Evolutionary conservation across 2,113 vertebrate genomes (phyloP).

Genomic region (Myocastor coypus): DNA sequence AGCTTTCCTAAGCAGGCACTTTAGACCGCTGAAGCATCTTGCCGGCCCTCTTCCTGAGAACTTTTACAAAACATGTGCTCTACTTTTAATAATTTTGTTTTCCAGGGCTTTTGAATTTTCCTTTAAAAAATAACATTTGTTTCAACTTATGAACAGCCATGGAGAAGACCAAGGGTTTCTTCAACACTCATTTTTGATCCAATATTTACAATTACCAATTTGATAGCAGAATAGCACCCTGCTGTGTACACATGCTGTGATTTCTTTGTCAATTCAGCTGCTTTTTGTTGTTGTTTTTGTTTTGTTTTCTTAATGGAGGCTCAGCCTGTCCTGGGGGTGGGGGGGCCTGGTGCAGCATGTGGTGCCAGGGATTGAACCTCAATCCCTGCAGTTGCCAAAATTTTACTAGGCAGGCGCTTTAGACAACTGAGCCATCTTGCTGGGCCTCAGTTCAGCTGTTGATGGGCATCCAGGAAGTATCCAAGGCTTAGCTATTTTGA

Average conservation of each 20-base stretch:
- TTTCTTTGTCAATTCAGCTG: not conserved
- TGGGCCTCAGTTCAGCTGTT: not conserved
- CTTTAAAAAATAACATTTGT: not conserved
- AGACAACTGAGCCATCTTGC: too few species aligned
- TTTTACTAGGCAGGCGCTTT: too few species aligned
- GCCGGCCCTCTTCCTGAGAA: too few species aligned
- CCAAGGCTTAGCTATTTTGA: not conserved
- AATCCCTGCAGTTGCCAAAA: too few species aligned
- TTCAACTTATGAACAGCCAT: not conserved
- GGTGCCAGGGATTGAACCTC: too few species aligned
- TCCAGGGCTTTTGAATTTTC: not conserved
- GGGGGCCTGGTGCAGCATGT: too few species aligned
- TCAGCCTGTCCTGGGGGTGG: too few species aligned
- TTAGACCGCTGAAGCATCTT: too few species aligned
- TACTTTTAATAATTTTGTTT: not conserved
- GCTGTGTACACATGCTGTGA: not conserved
- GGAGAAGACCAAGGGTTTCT: not conserved
- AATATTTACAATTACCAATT: not conserved
- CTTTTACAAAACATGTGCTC: not conserved
- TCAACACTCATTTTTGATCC: not conserved
- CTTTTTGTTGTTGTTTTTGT: too few species aligned
- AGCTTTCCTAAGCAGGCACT: too few species aligned
- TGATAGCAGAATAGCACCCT: not conserved
- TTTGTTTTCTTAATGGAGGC: too few species aligned
- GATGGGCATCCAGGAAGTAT: not conserved